Evolutionary conservation across 2,888 invertebrate genomes (phyloP).

Genomic region (Rambutsinella grinnellia): DNA sequence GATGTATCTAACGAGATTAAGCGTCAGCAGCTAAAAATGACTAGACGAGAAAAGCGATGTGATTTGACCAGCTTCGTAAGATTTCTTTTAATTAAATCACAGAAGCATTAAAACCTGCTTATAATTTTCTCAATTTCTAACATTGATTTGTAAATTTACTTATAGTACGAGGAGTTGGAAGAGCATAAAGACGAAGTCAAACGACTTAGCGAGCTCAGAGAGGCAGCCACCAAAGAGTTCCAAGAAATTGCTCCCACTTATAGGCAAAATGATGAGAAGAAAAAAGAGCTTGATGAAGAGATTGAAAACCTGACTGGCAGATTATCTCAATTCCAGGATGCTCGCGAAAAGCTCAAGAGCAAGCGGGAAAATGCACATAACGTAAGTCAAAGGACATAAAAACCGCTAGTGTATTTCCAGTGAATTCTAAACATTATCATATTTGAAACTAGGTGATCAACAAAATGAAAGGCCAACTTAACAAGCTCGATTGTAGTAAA

Average conservation of each 20-base stretch:
- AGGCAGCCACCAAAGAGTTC: conserved; percentile 11
- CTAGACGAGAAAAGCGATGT: not conserved
- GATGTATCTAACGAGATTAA: conserved; percentile 25
- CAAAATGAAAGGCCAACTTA: not conserved
- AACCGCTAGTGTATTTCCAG: too few species aligned
- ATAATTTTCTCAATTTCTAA: too few species aligned
- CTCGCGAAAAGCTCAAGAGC: conserved; percentile 9
- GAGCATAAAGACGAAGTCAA: conserved; percentile 31
- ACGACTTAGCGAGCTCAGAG: conserved; percentile 1
- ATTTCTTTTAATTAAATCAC: too few species aligned
- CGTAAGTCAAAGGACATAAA: too few species aligned
- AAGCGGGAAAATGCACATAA: conserved; percentile 8
- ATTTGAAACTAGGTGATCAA: conserved; percentile 9
- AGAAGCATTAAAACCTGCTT: too few species aligned
- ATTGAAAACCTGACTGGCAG: not conserved
- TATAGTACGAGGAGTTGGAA: conserved; percentile 39
- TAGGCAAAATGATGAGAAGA: conserved; percentile 11
- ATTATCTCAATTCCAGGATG: conserved; percentile 9
- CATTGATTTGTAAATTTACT: not conserved
- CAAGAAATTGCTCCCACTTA: conserved; percentile 14
- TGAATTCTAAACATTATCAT: not conserved
- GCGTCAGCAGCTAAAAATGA: conserved; percentile 9
- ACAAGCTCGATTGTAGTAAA: not conserved
- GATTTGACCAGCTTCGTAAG: conserved; percentile 48
- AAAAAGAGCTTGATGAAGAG: conserved; percentile 2